These are phyloP conservation scores for Arrhamphus sclerolepis DNA, from an alignment of 2,797 vertebrate genomes.

Conservation along the genomic window DNA sequence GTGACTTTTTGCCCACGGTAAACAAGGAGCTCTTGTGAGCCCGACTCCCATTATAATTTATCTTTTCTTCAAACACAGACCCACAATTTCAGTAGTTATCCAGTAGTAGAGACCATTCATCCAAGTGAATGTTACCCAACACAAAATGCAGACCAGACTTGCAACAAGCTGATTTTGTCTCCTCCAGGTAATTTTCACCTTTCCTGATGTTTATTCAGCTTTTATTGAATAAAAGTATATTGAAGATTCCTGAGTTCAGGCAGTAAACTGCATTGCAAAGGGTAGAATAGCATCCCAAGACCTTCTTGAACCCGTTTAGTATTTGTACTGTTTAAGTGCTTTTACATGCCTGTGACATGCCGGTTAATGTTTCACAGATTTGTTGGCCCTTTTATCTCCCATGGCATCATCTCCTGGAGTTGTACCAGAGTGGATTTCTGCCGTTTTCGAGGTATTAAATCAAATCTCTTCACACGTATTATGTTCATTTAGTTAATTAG, in stretches of 20 bases:
- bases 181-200: slow-evolving; percentile 73
- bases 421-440: slow-evolving; percentile 44
- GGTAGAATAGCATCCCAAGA: too few relatives aligned
- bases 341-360: neutral
- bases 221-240: too few relatives aligned
- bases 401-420: slow-evolving; percentile 70
- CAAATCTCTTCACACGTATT: too few relatives aligned
- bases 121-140: slow-evolving; percentile 26
- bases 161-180: slow-evolving; percentile 55
- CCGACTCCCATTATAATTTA: slow-evolving; percentile 21
- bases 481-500: too few relatives aligned
- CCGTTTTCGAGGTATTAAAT: slow-evolving; percentile 64
- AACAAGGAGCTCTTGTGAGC: neutral
- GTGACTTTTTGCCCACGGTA: slow-evolving; percentile 8
- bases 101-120: slow-evolving; percentile 31
- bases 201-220: neutral
- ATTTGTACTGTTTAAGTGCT: too few relatives aligned
- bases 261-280: too few relatives aligned
- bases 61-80: slow-evolving; percentile 58
- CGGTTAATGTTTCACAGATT: slow-evolving; percentile 60
- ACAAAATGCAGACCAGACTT: slow-evolving; percentile 25
- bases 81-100: slow-evolving; percentile 32
- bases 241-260: too few relatives aligned
- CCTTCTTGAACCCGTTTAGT: too few relatives aligned
- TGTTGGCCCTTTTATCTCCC: slow-evolving; percentile 75